Evolutionary conservation across 2,888 invertebrate genomes (phyloP).

Genomic region (Agrotis segetum): DNA sequence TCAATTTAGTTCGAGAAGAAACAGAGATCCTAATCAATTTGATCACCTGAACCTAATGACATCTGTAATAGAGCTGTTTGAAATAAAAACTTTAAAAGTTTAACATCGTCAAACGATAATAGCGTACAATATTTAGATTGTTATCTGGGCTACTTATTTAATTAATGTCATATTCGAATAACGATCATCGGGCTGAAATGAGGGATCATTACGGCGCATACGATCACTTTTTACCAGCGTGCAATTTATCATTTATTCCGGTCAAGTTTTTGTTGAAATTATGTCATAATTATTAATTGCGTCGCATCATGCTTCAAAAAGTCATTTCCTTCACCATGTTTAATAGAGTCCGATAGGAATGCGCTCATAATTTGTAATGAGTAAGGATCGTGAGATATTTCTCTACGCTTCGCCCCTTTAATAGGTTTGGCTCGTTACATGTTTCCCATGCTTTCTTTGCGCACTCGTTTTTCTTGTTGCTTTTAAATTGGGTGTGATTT

Average conservation of each 20-base stretch:
- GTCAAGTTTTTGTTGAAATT: conserved; percentile 81
- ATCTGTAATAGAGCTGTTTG: conserved; percentile 47
- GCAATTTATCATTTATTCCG: conserved; percentile 84
- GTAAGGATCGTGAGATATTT: conserved; percentile 87
- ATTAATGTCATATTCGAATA: conserved; percentile 59
- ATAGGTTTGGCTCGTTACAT: conserved; percentile 86
- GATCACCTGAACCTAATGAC: conserved; percentile 53
- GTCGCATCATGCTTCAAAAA: conserved; percentile 68
- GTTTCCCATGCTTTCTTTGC: conserved; percentile 85
- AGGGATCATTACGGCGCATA: conserved; percentile 50
- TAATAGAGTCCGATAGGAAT: conserved; percentile 85
- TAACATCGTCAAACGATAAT: conserved; percentile 36
- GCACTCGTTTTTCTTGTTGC: conserved; percentile 71
- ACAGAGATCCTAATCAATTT: conserved; percentile 43
- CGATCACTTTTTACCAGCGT: conserved; percentile 73
- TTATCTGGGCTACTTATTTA: conserved; percentile 58
- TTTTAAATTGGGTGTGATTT: conserved; percentile 81
- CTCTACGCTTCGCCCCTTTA: conserved; percentile 87
- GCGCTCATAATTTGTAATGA: conserved; percentile 91
- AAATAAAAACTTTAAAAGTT: conserved; percentile 35
- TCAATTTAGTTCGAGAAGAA: conserved; percentile 32
- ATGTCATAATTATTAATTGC: conserved; percentile 81
- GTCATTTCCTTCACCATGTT: conserved; percentile 78
- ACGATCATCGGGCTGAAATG: conserved; percentile 41
- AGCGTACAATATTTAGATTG: conserved; percentile 48